phyloP scores from a whole-genome alignment of 2,888 invertebrate species.

The Drosophila robusta region DNA sequence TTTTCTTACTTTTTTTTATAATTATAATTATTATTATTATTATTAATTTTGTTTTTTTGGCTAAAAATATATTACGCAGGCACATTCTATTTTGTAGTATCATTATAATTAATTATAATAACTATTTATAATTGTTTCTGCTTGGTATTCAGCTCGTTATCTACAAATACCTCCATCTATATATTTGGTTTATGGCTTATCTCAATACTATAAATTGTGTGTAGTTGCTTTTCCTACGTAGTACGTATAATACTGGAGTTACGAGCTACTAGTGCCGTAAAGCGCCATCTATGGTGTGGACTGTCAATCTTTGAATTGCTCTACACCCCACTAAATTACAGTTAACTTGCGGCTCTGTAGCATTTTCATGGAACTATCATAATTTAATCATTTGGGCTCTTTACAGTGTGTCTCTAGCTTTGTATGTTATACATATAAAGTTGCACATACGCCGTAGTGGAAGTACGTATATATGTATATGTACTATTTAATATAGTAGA shows the following conservation, averaged over 20 bases:
- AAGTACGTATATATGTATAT: slow-evolving; percentile 46
- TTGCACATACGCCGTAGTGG: slow-evolving; percentile 57
- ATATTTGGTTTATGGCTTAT: slow-evolving; percentile 31
- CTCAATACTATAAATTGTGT: slow-evolving; percentile 37
- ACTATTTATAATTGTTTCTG: slow-evolving; percentile 65
- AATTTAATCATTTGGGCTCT: slow-evolving; percentile 37
- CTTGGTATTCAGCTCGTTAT: slow-evolving; percentile 79
- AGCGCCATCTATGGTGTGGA: slow-evolving; percentile 37
- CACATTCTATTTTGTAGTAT: slow-evolving; percentile 85
- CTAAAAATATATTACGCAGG: slow-evolving; percentile 84
- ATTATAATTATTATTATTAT: slow-evolving; percentile 15
- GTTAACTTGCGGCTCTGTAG: slow-evolving; percentile 59
- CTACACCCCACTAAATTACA: slow-evolving; percentile 50
- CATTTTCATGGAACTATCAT: slow-evolving; percentile 20
- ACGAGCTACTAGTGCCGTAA: slow-evolving; percentile 42
- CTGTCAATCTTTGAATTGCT: slow-evolving; percentile 11
- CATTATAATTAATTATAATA: slow-evolving; percentile 77
- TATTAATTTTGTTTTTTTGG: slow-evolving; percentile 63
- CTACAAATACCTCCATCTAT: slow-evolving; percentile 66
- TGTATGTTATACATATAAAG: slow-evolving; percentile 39
- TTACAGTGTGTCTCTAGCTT: slow-evolving; percentile 45
- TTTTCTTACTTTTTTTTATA: slow-evolving; percentile 26
- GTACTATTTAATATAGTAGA: slow-evolving; percentile 55
- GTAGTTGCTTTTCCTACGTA: slow-evolving; percentile 44
- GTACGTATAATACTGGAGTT: slow-evolving; percentile 58